These are phyloP conservation scores for Hepsetus odoe DNA, from an alignment of 2,113 vertebrate genomes.

Conservation along the genomic window DNA sequence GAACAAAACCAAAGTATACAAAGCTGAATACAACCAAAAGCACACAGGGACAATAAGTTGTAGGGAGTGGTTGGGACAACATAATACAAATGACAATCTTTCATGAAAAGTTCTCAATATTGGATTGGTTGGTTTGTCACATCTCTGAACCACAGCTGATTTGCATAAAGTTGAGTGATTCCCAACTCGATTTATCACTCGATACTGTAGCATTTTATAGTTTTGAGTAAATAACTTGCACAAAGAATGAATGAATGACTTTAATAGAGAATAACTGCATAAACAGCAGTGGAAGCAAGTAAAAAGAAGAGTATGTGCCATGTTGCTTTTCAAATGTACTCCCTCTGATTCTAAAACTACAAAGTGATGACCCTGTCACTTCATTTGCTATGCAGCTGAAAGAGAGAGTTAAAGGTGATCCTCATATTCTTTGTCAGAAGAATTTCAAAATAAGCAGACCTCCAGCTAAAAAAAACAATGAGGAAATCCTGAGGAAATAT, in stretches of 20 bases:
- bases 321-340: not conserved
- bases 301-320: not conserved
- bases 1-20: slow-evolving; percentile 6
- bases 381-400: slow-evolving; percentile 39
- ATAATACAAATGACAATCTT: not conserved
- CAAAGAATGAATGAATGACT: slow-evolving; percentile 5
- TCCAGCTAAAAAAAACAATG: slow-evolving; percentile 21
- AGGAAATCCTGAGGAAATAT: slow-evolving; percentile 27
- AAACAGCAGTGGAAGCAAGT: not conserved
- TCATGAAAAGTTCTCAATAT: not conserved
- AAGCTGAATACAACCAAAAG: slow-evolving; percentile 16
- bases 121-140: not conserved
- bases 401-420: slow-evolving; percentile 31
- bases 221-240: slow-evolving; percentile 12
- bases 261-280: slow-evolving; percentile 8
- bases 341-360: slow-evolving; percentile 32
- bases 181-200: slow-evolving; percentile 25
- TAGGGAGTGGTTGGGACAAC: not conserved
- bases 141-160: slow-evolving; percentile 20
- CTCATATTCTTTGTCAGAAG: not conserved
- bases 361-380: slow-evolving; percentile 27
- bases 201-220: not conserved
- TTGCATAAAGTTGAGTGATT: slow-evolving; percentile 31
- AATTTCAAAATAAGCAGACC: not conserved
- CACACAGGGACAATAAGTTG: slow-evolving; percentile 13